Percentiles rank a stretch among this genome's conserved stretches.
Conservation (phyloP, 2,113 vertebrate genomes). For the Felis chaus region DNA sequence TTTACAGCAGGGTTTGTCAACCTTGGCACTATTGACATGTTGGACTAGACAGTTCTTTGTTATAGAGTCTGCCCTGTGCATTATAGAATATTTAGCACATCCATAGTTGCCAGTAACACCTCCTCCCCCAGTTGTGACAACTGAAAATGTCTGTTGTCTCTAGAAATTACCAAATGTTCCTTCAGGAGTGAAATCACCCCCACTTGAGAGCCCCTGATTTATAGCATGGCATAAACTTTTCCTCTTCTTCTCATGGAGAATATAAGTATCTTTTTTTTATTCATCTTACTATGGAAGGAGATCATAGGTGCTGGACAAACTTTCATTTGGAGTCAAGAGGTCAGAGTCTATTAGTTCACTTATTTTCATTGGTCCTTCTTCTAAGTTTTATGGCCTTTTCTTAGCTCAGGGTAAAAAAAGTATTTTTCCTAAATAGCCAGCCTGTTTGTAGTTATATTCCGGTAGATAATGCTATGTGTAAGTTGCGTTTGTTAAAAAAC, state of each 20-base stretch:
- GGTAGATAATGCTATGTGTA: conserved; percentile 1
- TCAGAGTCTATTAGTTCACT: conserved; percentile 9
- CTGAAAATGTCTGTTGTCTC: not conserved
- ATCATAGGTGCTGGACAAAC: not conserved
- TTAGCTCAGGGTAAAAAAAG: conserved; percentile 14
- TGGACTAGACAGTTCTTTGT: not conserved
- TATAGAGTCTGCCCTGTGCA: not conserved
- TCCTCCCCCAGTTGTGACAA: not conserved
- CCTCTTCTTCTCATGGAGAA: not conserved
- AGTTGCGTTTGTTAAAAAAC: conserved; percentile 8
- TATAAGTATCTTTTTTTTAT: not conserved
- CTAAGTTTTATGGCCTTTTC: not conserved
- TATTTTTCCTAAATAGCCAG: conserved; percentile 1
- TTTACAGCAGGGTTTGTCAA: conserved; percentile 40
- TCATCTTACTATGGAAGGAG: not conserved
- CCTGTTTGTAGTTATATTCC: not conserved
- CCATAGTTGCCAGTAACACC: not conserved
- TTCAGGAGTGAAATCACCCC: not conserved
- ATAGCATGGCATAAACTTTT: not conserved
- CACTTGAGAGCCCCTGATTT: not conserved
- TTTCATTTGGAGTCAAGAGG: conserved; percentile 20
- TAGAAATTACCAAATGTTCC: not conserved
- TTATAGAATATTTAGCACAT: not conserved
- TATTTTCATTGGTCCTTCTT: not conserved
- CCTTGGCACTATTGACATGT: not conserved